Conservation (phyloP, 1,140 invertebrate genomes). For the Temnothorax longispinosus region DNA sequence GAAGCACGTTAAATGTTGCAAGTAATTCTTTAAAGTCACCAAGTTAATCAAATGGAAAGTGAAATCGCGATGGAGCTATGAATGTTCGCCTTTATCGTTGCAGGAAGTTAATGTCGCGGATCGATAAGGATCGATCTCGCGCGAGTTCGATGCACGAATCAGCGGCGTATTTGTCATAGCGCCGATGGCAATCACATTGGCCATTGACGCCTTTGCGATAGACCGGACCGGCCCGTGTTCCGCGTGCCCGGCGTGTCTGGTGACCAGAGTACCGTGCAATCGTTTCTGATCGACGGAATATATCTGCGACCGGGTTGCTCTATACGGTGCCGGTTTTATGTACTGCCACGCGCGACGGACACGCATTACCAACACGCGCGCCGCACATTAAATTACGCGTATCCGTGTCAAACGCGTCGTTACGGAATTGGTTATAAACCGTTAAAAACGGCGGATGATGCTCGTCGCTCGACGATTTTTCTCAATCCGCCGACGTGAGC, state of each 20-base stretch:
- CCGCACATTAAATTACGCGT: conserved; percentile 72
- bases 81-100: conserved; percentile 23
- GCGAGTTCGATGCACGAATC: conserved; percentile 17
- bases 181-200: conserved; percentile 67
- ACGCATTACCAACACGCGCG: conserved; percentile 34
- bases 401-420: conserved; percentile 78
- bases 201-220: conserved; percentile 75
- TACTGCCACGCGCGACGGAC: conserved; percentile 39
- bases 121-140: conserved; percentile 53
- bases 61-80: conserved; percentile 36
- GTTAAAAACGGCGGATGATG: conserved; percentile 48
- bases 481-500: conserved; percentile 1
- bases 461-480: conserved; percentile 32
- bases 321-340: conserved; percentile 19
- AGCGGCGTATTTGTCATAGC: conserved; percentile 61
- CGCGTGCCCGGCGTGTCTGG: conserved; percentile 81
- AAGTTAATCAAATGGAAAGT: conserved; percentile 51
- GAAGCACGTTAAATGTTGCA: background rate
- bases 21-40: background rate
- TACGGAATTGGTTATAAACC: conserved; percentile 63
- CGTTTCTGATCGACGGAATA: conserved; percentile 74
- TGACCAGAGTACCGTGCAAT: conserved; percentile 79
- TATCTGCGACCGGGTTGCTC: conserved; percentile 36
- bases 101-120: conserved; percentile 31
- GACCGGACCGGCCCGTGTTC: conserved; percentile 70